Evolutionary conservation across 2,113 vertebrate species (phyloP).

Genomic region (Poeciliopsis retropinna): DNA sequence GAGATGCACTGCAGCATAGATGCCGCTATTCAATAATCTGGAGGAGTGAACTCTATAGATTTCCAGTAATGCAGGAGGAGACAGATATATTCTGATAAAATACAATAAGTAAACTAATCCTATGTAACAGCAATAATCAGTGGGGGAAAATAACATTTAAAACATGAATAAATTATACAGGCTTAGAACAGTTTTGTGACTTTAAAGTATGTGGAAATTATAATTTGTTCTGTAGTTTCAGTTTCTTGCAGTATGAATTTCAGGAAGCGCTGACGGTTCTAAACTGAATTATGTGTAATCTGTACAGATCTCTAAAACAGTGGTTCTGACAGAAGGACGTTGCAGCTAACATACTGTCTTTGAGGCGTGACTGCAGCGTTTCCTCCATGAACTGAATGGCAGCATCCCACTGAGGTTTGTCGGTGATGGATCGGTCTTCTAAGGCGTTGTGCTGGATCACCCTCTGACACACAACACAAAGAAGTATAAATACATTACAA

Average conservation of each 20-base stretch:
- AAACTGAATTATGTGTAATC: too few relatives aligned
- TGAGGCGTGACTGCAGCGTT: constrained; percentile 91
- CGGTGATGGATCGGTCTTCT: constrained; percentile 97
- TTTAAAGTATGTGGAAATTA: neutral
- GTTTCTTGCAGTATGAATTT: neutral
- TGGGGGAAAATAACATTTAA: neutral
- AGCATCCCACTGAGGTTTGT: constrained; percentile 97
- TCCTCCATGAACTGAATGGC: constrained; percentile 99
- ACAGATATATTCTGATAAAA: neutral
- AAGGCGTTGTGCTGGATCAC: constrained; percentile 98
- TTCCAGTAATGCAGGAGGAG: neutral
- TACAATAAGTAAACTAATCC: neutral
- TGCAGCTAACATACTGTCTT: constrained; percentile 87
- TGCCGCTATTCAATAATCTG: neutral
- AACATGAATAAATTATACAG: neutral
- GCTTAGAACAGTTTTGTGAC: neutral
- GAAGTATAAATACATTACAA: constrained; percentile 3
- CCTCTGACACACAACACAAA: constrained; percentile 77
- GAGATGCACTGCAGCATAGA: neutral
- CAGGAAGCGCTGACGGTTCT: neutral
- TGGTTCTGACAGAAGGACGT: neutral
- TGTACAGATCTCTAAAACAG: neutral
- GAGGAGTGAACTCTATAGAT: neutral
- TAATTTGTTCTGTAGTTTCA: neutral
- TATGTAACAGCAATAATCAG: neutral